phyloP scores from a whole-genome alignment of 2,113 vertebrate genomes.

The Carollia perspicillata region DNA sequence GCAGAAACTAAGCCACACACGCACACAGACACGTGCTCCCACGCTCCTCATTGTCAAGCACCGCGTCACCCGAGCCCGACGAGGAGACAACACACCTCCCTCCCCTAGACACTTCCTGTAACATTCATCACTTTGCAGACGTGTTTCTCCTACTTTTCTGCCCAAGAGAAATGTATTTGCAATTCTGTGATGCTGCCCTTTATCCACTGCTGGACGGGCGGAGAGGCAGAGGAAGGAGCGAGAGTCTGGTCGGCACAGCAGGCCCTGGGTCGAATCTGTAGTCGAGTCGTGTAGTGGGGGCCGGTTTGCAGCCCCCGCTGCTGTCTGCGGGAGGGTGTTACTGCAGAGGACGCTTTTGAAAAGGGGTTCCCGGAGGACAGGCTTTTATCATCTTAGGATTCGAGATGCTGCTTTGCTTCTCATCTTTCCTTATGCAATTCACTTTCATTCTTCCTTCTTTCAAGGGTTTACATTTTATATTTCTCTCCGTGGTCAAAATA shows the following conservation, averaged over 20 bases:
- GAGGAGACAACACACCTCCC: not conserved
- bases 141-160: slow-evolving; percentile 1
- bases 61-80: not conserved
- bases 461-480: not conserved
- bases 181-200: slow-evolving; percentile 52
- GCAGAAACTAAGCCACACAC: not conserved
- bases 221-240: not conserved
- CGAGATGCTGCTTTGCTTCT: slow-evolving; percentile 37
- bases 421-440: slow-evolving; percentile 47
- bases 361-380: slow-evolving; percentile 8
- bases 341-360: slow-evolving; percentile 68
- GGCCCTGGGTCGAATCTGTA: slow-evolving; percentile 25
- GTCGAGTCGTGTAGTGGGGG: slow-evolving; percentile 38
- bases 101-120: not conserved
- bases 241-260: not conserved
- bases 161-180: slow-evolving; percentile 39
- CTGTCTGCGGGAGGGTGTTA: slow-evolving; percentile 26
- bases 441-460: slow-evolving; percentile 57
- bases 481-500: slow-evolving; percentile 54
- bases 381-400: slow-evolving; percentile 64
- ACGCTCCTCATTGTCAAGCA: not conserved
- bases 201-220: slow-evolving; percentile 13
- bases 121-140: not conserved
- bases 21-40: not conserved
- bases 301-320: slow-evolving; percentile 47